Conservation (phyloP, 1,140 invertebrate species). For the Drosophila sp. region DNA sequence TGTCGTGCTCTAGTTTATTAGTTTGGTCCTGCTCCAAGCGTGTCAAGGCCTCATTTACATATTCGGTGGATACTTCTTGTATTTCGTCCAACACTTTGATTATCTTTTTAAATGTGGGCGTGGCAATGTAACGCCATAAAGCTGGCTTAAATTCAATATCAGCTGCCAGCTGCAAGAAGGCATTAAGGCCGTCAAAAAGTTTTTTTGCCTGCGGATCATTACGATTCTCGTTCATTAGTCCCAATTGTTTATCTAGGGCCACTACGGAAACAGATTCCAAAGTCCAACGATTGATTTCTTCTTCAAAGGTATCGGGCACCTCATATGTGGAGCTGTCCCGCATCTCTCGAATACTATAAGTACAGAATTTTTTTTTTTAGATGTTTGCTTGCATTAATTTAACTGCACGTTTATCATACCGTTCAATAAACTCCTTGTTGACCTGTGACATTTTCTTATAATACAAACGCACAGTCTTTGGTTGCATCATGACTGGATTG, state of each 20-base stretch:
- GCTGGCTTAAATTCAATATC: constrained; percentile 86
- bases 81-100: constrained; percentile 82
- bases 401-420: constrained; percentile 28
- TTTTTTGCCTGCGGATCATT: constrained; percentile 28
- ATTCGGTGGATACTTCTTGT: constrained; percentile 42
- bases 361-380: no score
- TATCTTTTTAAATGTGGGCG: constrained; percentile 84
- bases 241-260: constrained; percentile 84
- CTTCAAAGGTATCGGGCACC: constrained; percentile 85
- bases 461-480: constrained; percentile 62
- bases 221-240: constrained; percentile 64
- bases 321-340: constrained; percentile 84
- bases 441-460: constrained; percentile 71
- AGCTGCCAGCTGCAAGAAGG: constrained; percentile 84
- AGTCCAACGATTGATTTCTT: constrained; percentile 88
- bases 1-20: constrained; percentile 55
- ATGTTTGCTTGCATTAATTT: background rate
- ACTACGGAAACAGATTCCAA: constrained; percentile 89
- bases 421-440: constrained; percentile 70
- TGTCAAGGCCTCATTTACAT: constrained; percentile 62
- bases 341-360: constrained; percentile 62
- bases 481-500: constrained; percentile 75
- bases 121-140: constrained; percentile 86
- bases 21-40: constrained; percentile 55
- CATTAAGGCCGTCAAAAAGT: constrained; percentile 79